phyloP scores from a whole-genome alignment of 2,888 invertebrate genomes.

The Lasius fuliginosus region DNA sequence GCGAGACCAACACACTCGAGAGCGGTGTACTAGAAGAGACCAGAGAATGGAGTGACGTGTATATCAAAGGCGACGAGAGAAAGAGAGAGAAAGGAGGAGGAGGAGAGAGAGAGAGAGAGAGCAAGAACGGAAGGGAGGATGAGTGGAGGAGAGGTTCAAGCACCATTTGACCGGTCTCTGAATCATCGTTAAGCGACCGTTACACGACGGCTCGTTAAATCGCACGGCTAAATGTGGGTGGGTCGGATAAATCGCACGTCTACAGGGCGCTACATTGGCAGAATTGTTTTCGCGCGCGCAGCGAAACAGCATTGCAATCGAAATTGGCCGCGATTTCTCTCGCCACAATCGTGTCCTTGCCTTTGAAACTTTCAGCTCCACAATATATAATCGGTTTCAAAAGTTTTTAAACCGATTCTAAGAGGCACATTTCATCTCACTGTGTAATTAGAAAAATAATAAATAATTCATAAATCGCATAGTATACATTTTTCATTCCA shows the following conservation, averaged over 20 bases:
- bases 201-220: constrained; percentile 76
- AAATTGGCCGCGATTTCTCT: constrained; percentile 41
- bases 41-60: constrained; percentile 28
- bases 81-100: constrained; percentile 25
- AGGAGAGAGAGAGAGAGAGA: constrained; percentile 10
- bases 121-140: constrained; percentile 13
- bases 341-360: background rate
- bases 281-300: constrained; percentile 49
- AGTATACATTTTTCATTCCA: background rate
- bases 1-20: constrained; percentile 43
- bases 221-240: constrained; percentile 73
- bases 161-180: constrained; percentile 82
- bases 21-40: constrained; percentile 31
- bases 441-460: background rate
- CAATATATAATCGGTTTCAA: background rate
- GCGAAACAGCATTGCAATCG: constrained; percentile 25
- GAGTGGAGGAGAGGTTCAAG: constrained; percentile 77
- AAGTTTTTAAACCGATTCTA: background rate
- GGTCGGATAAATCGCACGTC: constrained; percentile 70
- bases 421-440: background rate
- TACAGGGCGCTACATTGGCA: constrained; percentile 59
- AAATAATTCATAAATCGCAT: background rate
- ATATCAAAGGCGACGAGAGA: constrained; percentile 5
- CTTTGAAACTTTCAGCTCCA: background rate
- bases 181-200: constrained; percentile 80